Evolutionary conservation across 2,113 vertebrate species (phyloP).

Genomic region (Anguilla japonica): DNA sequence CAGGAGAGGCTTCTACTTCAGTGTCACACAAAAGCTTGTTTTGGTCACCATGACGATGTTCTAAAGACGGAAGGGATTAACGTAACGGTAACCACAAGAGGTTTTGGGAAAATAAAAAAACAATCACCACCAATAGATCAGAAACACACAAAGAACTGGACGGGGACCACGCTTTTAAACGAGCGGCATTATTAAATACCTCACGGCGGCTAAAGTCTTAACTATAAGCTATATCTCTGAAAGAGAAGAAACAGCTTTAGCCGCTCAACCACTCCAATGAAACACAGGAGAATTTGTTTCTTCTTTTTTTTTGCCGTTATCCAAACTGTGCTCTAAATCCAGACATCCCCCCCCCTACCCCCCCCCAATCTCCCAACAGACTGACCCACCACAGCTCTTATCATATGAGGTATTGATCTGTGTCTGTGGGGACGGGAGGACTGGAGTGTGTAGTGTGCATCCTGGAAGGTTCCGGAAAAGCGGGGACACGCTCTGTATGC

Average conservation of each 20-base stretch:
- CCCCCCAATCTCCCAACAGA: not conserved
- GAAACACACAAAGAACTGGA: not conserved
- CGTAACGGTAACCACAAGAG: not conserved
- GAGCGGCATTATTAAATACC: not conserved
- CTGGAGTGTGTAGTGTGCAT: not conserved
- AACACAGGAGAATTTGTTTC: not conserved
- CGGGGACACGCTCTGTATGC: not conserved
- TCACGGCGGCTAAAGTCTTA: not conserved
- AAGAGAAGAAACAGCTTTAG: not conserved
- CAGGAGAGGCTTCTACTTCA: too few species aligned
- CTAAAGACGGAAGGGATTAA: not conserved
- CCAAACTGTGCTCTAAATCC: not conserved
- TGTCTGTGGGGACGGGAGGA: not conserved
- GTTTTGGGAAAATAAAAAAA: not conserved
- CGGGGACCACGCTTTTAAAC: not conserved
- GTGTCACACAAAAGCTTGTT: not conserved
- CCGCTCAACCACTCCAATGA: not conserved
- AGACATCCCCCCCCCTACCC: too few species aligned
- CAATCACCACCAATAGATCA: not conserved
- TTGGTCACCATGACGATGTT: not conserved
- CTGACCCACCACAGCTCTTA: not conserved
- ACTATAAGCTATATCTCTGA: not conserved
- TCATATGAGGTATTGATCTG: slow-evolving; percentile 1
- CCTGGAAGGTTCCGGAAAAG: not conserved
- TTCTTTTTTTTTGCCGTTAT: not conserved